Percentiles rank a stretch among this genome's conserved stretches.
These are phyloP conservation scores for Perca flavescens DNA, from an alignment of 2,113 vertebrate genomes.

Conservation along the genomic window DNA sequence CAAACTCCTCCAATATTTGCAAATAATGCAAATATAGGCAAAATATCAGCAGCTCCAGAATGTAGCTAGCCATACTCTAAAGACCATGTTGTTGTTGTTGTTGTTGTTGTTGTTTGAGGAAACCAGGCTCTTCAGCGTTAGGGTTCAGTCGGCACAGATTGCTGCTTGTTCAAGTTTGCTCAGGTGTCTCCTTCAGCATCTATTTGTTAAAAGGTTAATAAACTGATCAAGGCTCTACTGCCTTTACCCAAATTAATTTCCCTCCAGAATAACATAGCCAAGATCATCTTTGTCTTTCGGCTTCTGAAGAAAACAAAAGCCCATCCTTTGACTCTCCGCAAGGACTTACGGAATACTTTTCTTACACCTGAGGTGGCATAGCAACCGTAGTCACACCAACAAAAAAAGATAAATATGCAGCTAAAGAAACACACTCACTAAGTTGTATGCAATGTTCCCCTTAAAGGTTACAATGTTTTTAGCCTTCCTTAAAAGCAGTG, in stretches of 20 bases:
- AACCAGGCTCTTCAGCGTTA: background rate
- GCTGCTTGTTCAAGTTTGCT: slow-evolving; percentile 15
- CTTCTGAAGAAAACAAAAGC: background rate
- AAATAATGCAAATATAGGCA: background rate
- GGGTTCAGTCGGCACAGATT: background rate
- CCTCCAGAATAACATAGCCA: slow-evolving; percentile 10
- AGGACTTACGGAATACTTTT: background rate
- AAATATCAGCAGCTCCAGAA: background rate
- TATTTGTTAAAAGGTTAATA: slow-evolving; percentile 29
- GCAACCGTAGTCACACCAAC: background rate
- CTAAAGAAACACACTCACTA: background rate
- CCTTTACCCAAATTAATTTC: slow-evolving; percentile 27
- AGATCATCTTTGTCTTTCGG: slow-evolving; percentile 23
- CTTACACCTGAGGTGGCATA: background rate
- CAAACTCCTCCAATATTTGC: background rate
- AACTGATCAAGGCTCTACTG: slow-evolving; percentile 26
- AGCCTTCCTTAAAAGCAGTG: background rate
- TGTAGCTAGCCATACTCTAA: background rate
- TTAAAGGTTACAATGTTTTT: slow-evolving; percentile 10
- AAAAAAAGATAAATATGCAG: background rate
- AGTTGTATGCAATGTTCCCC: background rate
- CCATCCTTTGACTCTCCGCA: background rate
- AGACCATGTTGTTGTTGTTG: background rate
- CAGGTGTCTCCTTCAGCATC: slow-evolving; percentile 15
- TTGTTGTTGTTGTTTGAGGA: background rate